Percentiles rank a stretch among this genome's conserved stretches.
Conservation (phyloP, 2,888 invertebrate genomes). For the Drosophila kuntzei region DNA sequence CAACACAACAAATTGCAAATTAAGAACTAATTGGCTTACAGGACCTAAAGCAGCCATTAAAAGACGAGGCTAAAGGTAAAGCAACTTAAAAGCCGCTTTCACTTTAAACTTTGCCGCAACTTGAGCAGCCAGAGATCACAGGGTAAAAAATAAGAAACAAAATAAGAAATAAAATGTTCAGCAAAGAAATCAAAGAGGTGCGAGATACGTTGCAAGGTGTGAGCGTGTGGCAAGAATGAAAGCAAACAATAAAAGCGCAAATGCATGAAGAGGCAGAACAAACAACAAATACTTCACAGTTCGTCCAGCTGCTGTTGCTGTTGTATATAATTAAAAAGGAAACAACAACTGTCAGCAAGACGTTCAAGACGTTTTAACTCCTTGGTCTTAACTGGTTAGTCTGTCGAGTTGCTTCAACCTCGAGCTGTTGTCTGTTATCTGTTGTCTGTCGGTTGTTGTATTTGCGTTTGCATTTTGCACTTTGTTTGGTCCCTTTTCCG, state of each 20-base stretch:
- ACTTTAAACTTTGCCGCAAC: slow-evolving; percentile 76
- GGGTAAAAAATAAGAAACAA: slow-evolving; percentile 14
- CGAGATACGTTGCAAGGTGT: slow-evolving; percentile 17
- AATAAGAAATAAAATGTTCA: slow-evolving; percentile 30
- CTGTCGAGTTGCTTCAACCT: slow-evolving; percentile 3
- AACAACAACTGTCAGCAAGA: slow-evolving; percentile 29
- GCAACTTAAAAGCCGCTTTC: slow-evolving; percentile 64
- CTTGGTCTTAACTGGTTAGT: slow-evolving; percentile 23
- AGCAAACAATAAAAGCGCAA: slow-evolving; percentile 39
- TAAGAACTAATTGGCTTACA: slow-evolving; percentile 82
- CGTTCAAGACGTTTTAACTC: slow-evolving; percentile 43
- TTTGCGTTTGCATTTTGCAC: slow-evolving; percentile 37
- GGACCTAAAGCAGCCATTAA: slow-evolving; percentile 78
- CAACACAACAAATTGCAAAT: slow-evolving; percentile 81
- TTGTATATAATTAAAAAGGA: slow-evolving; percentile 74
- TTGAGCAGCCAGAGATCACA: slow-evolving; percentile 62
- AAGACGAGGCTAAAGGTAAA: slow-evolving; percentile 47
- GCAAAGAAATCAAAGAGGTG: slow-evolving; percentile 52
- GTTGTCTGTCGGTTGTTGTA: slow-evolving; percentile 18
- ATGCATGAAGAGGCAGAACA: slow-evolving; percentile 20
- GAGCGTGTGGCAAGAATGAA: slow-evolving; percentile 17
- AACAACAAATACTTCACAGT: slow-evolving; percentile 39
- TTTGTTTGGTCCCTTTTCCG: slow-evolving; percentile 31
- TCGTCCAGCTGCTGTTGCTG: slow-evolving; percentile 52
- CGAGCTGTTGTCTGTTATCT: background rate